phyloP scores from a whole-genome alignment of 2,888 invertebrate species.

The Ptycholaimellus sp. region DNA sequence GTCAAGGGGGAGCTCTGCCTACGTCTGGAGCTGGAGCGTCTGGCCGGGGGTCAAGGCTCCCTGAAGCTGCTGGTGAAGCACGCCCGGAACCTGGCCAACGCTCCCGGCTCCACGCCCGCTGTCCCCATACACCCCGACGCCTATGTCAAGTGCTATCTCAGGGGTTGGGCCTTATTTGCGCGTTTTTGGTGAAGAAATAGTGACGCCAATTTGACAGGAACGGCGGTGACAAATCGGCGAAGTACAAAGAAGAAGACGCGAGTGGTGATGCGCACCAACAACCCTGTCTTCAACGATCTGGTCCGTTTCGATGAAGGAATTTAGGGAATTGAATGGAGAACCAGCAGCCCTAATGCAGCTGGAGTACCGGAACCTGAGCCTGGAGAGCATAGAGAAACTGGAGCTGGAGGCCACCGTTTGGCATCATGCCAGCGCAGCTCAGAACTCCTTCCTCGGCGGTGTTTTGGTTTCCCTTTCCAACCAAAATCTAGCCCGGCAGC shows the following conservation, averaged over 20 bases:
- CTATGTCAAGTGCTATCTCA: slow-evolving; percentile 43
- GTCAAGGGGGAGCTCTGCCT: no score
- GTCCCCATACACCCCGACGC: no score
- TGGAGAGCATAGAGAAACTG: slow-evolving; percentile 44
- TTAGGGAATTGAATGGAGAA: no score
- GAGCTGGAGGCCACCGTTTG: slow-evolving; percentile 23
- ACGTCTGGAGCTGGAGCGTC: no score
- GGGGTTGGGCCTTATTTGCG: no score
- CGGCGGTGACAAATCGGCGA: slow-evolving; percentile 48
- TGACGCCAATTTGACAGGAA: no score
- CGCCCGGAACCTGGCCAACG: slow-evolving; percentile 53
- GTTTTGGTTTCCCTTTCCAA: slow-evolving; percentile 26
- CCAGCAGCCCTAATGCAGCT: slow-evolving; percentile 35
- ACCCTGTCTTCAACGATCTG: slow-evolving; percentile 92
- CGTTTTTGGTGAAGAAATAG: no score
- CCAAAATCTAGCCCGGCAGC: no score
- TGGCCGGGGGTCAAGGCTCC: no score
- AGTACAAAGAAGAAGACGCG: slow-evolving; percentile 91
- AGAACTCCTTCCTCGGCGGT: slow-evolving; percentile 30
- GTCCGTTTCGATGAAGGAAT: slow-evolving; percentile 34
- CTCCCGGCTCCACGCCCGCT: slow-evolving; percentile 6
- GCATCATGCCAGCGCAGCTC: slow-evolving; percentile 28
- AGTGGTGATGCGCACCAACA: slow-evolving; percentile 62
- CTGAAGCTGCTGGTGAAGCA: slow-evolving; percentile 64
- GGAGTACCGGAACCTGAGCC: slow-evolving; percentile 59